Evolutionary conservation across 2,888 invertebrate genomes (phyloP).

Genomic region (Hydriomena furcata): DNA sequence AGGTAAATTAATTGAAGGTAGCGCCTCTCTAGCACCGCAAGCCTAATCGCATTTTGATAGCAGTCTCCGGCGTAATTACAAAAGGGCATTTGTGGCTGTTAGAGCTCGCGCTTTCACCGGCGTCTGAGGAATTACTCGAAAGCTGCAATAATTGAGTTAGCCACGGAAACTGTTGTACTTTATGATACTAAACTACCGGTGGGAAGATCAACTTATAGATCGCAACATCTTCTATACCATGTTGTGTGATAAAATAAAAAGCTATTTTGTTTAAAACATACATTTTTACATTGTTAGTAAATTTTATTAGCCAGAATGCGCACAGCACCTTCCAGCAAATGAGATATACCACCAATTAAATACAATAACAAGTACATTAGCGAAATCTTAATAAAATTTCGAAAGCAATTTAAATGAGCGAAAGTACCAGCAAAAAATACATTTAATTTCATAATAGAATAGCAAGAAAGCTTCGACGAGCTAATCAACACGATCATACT

Average conservation of each 20-base stretch:
- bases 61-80: conserved; percentile 8
- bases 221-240: neutral
- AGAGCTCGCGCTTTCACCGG: conserved; percentile 18
- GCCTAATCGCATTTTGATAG: conserved; percentile 20
- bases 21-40: neutral
- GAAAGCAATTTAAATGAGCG: conserved; percentile 19
- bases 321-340: too few species aligned
- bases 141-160: conserved; percentile 12
- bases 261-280: too few species aligned
- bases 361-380: conserved; percentile 7
- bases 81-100: conserved; percentile 14
- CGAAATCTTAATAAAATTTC: conserved; percentile 8
- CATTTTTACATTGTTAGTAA: too few species aligned
- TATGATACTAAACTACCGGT: neutral
- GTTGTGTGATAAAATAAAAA: too few species aligned
- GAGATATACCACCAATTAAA: too few species aligned
- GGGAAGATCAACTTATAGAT: neutral
- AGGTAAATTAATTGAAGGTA: neutral
- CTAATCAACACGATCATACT: conserved; percentile 26
- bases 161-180: neutral
- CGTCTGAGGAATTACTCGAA: conserved; percentile 1
- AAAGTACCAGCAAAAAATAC: conserved; percentile 18
- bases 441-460: conserved; percentile 9
- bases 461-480: conserved; percentile 10
- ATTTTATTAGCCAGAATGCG: too few species aligned